Conservation (phyloP, 2,113 vertebrate species). For the Morphnarchus princeps region DNA sequence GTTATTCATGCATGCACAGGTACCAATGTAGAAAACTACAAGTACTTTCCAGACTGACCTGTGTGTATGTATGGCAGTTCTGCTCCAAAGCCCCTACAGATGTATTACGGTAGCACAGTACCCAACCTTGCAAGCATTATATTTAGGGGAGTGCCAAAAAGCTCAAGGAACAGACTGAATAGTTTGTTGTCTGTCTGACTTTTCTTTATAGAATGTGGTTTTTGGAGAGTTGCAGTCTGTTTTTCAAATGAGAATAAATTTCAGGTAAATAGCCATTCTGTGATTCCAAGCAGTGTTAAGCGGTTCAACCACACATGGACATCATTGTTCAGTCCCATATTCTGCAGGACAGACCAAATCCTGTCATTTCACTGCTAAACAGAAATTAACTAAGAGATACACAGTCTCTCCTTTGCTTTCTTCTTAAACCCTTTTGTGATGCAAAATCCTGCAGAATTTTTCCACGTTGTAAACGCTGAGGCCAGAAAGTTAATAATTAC, state of each 20-base stretch:
- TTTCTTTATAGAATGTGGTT: not conserved
- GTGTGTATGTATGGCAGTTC: rapidly evolving
- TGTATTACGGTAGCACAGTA: too few species aligned
- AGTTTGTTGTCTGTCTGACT: not conserved
- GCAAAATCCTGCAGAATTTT: not conserved
- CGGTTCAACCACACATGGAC: not conserved
- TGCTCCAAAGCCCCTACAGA: not conserved
- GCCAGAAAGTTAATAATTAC: not conserved
- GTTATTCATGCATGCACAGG: rapidly evolving
- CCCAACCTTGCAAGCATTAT: rapidly evolving
- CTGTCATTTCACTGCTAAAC: not conserved
- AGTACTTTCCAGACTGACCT: not conserved
- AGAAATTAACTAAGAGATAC: not conserved
- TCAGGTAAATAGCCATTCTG: not conserved
- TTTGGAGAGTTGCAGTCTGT: not conserved
- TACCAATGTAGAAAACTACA: not conserved
- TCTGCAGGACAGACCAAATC: not conserved
- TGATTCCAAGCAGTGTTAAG: not conserved
- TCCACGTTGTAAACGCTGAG: not conserved
- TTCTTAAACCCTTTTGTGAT: not conserved
- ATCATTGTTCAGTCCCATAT: not conserved
- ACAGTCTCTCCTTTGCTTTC: not conserved
- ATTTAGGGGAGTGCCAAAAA: rapidly evolving
- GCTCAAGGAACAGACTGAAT: not conserved
- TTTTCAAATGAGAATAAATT: not conserved